Conservation (phyloP, 2,797 vertebrate species). For the Leptatherina wallacei region DNA sequence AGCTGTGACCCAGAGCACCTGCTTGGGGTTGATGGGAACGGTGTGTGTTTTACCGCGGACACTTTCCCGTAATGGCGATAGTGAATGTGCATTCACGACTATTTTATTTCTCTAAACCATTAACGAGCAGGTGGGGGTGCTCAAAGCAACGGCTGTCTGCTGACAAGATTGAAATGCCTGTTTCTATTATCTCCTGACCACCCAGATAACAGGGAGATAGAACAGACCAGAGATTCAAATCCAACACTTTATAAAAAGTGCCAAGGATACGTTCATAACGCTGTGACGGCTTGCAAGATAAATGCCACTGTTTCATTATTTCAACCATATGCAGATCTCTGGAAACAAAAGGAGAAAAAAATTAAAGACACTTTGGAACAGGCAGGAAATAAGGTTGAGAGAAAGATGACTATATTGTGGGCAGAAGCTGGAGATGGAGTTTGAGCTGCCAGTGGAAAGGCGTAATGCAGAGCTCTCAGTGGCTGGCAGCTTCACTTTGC, state of each 20-base stretch:
- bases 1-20: conserved; percentile 58
- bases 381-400: conserved; percentile 18
- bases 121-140: conserved; percentile 73
- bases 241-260: conserved; percentile 44
- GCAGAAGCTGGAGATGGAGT: conserved; percentile 55
- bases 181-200: conserved; percentile 69
- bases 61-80: conserved; percentile 60
- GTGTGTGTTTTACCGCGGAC: conserved; percentile 61
- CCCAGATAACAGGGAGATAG: conserved; percentile 24
- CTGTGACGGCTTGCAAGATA: conserved; percentile 44
- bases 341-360: neutral
- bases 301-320: conserved; percentile 45
- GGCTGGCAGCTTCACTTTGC: conserved; percentile 66
- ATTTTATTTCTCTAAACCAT: conserved; percentile 71
- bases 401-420: conserved; percentile 46
- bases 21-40: conserved; percentile 44
- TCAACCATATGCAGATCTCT: conserved; percentile 40
- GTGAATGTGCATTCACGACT: conserved; percentile 58
- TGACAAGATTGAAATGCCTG: conserved; percentile 55
- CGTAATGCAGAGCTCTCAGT: conserved; percentile 63
- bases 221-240: conserved; percentile 20
- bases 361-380: conserved; percentile 33
- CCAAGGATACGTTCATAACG: conserved; percentile 23
- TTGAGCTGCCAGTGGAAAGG: conserved; percentile 62
- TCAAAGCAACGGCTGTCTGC: conserved; percentile 53